Evolutionary conservation across 2,888 invertebrate genomes (phyloP).

Genomic region (Leptinotarsa juncta): DNA sequence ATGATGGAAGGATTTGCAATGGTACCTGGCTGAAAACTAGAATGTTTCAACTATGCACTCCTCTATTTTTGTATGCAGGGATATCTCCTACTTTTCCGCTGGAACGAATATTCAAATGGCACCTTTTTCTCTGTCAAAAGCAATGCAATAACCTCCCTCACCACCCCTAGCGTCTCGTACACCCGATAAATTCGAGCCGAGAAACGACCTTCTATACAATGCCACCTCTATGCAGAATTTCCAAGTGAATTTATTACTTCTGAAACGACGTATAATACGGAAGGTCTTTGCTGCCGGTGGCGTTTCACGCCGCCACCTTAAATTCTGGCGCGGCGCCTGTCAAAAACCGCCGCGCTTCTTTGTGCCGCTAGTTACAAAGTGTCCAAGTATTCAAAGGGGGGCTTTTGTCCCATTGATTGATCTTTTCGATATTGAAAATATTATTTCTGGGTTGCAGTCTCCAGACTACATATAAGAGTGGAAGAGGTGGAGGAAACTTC

Average conservation of each 20-base stretch:
- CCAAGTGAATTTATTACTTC: constrained; percentile 36
- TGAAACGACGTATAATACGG: constrained; percentile 38
- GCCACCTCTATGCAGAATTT: constrained; percentile 42
- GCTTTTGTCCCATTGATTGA: constrained; percentile 35
- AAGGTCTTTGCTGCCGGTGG: constrained; percentile 35
- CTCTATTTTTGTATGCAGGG: no score
- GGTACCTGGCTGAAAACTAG: no score
- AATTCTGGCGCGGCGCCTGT: constrained; percentile 39
- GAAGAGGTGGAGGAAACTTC: background rate
- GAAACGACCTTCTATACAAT: constrained; percentile 39
- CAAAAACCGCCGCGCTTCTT: constrained; percentile 37
- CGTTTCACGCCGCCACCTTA: constrained; percentile 40
- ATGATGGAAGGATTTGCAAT: no score
- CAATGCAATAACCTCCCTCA: constrained; percentile 7
- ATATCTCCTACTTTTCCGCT: background rate
- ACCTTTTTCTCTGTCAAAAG: background rate
- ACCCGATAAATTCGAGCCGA: constrained; percentile 36
- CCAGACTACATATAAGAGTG: constrained; percentile 27
- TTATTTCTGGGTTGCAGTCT: constrained; percentile 23
- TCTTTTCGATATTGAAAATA: constrained; percentile 38
- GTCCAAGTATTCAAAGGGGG: constrained; percentile 21
- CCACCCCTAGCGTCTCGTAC: constrained; percentile 23
- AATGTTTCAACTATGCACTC: no score
- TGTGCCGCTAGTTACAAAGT: constrained; percentile 25
- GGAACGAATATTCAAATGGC: background rate